These are phyloP conservation scores for Pammene aurita DNA, from an alignment of 2,888 invertebrate species.

Conservation along the genomic window DNA sequence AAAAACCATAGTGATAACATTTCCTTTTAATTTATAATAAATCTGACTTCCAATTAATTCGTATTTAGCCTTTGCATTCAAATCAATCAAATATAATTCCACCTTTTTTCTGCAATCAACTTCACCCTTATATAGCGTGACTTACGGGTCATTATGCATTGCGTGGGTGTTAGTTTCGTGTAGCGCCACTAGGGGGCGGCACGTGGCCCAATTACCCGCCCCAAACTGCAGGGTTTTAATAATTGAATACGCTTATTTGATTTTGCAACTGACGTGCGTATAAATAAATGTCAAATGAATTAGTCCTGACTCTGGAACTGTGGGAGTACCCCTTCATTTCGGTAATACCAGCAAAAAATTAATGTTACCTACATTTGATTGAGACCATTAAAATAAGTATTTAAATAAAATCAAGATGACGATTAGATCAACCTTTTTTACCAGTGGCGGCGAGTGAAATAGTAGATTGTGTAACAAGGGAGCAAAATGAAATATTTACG, in stretches of 20 bases:
- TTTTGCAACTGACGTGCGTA: conserved; percentile 70
- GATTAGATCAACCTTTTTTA: background rate
- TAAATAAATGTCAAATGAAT: conserved; percentile 43
- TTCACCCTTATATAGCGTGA: background rate
- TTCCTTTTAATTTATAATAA: conserved; percentile 56
- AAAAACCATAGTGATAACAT: conserved; percentile 36
- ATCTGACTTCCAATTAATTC: conserved; percentile 71
- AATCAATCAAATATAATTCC: conserved; percentile 54
- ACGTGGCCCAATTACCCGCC: conserved; percentile 75
- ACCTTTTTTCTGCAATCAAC: conserved; percentile 14
- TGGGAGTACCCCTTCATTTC: conserved; percentile 13
- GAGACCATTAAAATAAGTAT: background rate
- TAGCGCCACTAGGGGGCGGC: conserved; percentile 56
- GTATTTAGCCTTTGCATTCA: conserved; percentile 53
- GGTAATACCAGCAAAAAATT: background rate
- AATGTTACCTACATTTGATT: background rate
- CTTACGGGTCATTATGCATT: conserved; percentile 32
- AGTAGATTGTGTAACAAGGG: no score
- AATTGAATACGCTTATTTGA: conserved; percentile 79
- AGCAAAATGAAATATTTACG: no score
- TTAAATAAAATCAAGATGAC: background rate
- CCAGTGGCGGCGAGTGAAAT: no score
- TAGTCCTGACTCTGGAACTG: conserved; percentile 26
- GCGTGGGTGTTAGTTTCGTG: conserved; percentile 25
- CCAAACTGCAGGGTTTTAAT: conserved; percentile 66